Base-by-base conservation (phyloP, 2,888 invertebrate genomes). In the Diploptera punctata region DNA sequence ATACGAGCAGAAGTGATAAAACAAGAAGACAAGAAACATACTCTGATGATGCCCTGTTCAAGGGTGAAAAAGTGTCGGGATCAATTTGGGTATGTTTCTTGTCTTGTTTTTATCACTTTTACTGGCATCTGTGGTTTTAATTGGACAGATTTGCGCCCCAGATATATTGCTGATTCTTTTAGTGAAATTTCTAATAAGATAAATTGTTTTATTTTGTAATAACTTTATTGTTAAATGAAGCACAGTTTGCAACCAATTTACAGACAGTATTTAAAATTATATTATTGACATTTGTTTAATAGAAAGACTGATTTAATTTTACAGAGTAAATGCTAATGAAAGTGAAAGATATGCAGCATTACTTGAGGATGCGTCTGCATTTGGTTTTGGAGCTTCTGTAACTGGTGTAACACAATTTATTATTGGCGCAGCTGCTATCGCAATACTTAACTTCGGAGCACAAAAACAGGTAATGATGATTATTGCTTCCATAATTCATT, bases 391-490 rank as follows among this genome's bases (percentile, higher is more conserved):
- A 19, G 26, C 43, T n/a, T 16, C 38, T 29, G 5, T n/a, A 54
- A 44, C 54, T n/a, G 67, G 70, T 4, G 21, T 31, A 4, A 21
- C 69, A 7, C 75, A 75, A 68, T 68, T 73, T 33, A 38, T 67
- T 3, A 26, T 75, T 21, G 73, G 47, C 7, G 44, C 62, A 7
- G 18, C 52, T 13, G 52, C 44, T 21, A 68, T 75, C 31, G 29
- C 68, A n/a, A 54, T 52, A 10, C 49, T 75, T 18, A 75, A 75
- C 57, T 67, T 43, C 24, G 52, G 69, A 1, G 73, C 75, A 13
- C 70, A 73, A 43, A 57, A 67, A 13, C 84, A 85, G 84, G 86
- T 85, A 71, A 77, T 38, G 5, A 38, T n/a, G n/a, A n/a, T n/a
- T n/a, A n/a, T n/a, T n/a, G n/a, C n/a, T n/a, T n/a, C n/a, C n/a